Base-by-base conservation (phyloP, 2,888 invertebrate genomes). In the Spilarctia lutea region DNA sequence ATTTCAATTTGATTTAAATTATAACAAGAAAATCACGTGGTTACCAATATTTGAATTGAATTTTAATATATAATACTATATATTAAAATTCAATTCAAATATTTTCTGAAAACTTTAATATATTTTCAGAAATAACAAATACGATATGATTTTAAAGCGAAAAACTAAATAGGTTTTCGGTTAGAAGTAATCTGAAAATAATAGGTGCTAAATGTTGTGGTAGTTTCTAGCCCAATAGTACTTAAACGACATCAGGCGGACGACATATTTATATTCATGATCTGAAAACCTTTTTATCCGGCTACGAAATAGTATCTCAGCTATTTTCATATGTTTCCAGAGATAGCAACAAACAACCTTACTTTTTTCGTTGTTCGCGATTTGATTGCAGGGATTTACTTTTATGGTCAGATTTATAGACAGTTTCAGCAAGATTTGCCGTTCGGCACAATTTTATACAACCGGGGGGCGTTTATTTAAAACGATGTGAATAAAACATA, bases 351-450 rank as follows among this genome's bases (percentile, higher is more conserved):
- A 94, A 94, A 94, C 93, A 93, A 92, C 92, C 93, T 91, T 93
- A 92, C 92, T 93, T 93, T 94, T 94, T 93, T 92, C 88, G 91
- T 88, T 92, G 91, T 93, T 94, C 90, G 89, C 92, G 88, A 94
- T 95, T 94, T 95, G 94, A 95, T 95, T 94, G 94, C 91, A 82
- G 88, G 94, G 95, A 94, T 95, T 94, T 95, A 93, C 91, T 95
- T 94, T 95, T 95, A 95, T 92, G 93, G 88, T 92, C 94, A 94
- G 93, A 93, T 95, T 95, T 95, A 95, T 94, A 91, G 93, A 92
- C 92, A 92, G 91, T 92, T 92, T 89, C 89, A 86, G 86, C 88
- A 88, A 91, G 92, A 93, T 94, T 88, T 92, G 91, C 89, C 86
- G 89, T 88, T 89, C 83, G 87, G 87, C 86, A 83, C 86, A 88